These are phyloP conservation scores for Drosophila setosimentum DNA, from an alignment of 2,888 invertebrate species.

Conservation along the genomic window DNA sequence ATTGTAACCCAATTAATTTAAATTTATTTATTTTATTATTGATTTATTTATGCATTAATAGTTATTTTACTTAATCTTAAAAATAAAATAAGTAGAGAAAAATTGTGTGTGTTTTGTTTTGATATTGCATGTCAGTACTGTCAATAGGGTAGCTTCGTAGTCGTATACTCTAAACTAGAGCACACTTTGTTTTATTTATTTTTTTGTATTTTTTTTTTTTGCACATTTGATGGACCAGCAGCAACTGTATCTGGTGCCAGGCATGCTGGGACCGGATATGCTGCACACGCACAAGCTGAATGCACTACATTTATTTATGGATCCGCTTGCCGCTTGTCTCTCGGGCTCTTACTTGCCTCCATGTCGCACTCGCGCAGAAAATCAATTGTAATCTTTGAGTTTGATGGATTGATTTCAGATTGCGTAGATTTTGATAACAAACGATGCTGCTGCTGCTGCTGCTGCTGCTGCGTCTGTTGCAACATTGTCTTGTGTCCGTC, in stretches of 20 bases:
- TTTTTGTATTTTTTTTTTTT: conserved; percentile 33
- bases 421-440: conserved; percentile 71
- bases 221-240: conserved; percentile 72
- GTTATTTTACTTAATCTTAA: neutral
- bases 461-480: neutral
- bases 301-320: conserved; percentile 83
- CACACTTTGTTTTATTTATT: neutral
- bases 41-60: neutral
- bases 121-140: neutral
- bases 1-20: neutral
- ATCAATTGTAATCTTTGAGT: conserved; percentile 77
- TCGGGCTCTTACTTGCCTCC: conserved; percentile 5
- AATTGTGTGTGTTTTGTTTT: neutral
- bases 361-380: conserved; percentile 38
- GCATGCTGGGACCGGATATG: conserved; percentile 70
- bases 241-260: conserved; percentile 15
- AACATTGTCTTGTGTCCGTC: neutral
- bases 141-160: neutral
- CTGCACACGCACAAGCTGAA: conserved; percentile 67
- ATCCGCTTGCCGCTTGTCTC: conserved; percentile 70
- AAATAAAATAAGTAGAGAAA: neutral
- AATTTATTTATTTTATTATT: neutral
- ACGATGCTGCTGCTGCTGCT: conserved; percentile 4
- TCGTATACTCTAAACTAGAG: neutral
- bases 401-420: conserved; percentile 83